phyloP scores from a whole-genome alignment of 2,797 vertebrate species.

The Ptychobarbus kaznakovi region DNA sequence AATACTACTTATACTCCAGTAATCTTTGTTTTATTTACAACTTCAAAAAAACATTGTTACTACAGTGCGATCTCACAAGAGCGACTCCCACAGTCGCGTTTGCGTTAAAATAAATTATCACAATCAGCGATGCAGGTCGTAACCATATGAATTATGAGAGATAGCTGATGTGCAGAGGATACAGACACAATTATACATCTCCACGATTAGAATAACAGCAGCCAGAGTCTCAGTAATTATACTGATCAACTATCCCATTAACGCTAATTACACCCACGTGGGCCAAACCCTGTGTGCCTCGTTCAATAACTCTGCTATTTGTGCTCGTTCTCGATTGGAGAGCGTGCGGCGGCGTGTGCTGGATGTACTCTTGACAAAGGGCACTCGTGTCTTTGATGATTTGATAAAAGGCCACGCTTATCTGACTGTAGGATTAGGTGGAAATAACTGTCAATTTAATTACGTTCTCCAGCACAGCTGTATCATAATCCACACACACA shows the following conservation, averaged over 20 bases:
- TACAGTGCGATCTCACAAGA: not conserved
- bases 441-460: conserved; percentile 42
- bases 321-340: not conserved
- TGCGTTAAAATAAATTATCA: not conserved
- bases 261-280: conserved; percentile 69
- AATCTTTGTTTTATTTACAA: not conserved
- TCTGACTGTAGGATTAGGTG: conserved; percentile 24
- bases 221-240: conserved; percentile 68
- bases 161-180: conserved; percentile 44
- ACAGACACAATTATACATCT: conserved; percentile 71
- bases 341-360: not conserved
- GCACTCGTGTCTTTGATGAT: conserved; percentile 41
- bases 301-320: conserved; percentile 15
- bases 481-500: not conserved
- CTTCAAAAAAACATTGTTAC: not conserved
- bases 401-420: conserved; percentile 16
- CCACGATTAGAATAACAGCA: conserved; percentile 62
- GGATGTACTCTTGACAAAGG: conserved; percentile 32
- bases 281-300: conserved; percentile 61
- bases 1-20: not conserved
- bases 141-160: conserved; percentile 38
- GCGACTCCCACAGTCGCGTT: not conserved
- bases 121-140: conserved; percentile 20
- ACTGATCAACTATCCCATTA: conserved; percentile 76
- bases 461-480: conserved; percentile 9